Evolutionary conservation across 2,797 vertebrate species (phyloP).

Genomic region (Enteromius fasciolatus): DNA sequence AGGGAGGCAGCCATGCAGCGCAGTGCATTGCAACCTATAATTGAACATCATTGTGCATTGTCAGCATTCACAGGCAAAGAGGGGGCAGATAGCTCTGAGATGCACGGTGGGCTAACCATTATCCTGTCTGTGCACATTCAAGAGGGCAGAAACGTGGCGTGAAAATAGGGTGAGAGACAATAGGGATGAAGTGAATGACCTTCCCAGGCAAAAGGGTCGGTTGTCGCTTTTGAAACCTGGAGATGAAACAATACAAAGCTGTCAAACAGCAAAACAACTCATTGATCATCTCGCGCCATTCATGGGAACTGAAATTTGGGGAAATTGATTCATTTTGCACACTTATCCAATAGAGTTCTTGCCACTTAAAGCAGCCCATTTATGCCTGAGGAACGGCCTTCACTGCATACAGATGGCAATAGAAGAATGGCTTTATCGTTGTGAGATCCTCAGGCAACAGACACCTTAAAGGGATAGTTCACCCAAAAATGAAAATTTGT

Average conservation of each 20-base stretch:
- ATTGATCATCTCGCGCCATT: conserved; percentile 47
- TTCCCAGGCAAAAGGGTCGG: conserved; percentile 60
- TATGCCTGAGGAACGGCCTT: conserved; percentile 34
- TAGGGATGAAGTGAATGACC: conserved; percentile 51
- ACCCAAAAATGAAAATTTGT: no score
- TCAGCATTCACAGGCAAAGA: conserved; percentile 68
- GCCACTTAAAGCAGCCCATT: neutral
- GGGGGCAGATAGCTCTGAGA: conserved; percentile 60
- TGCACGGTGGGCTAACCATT: conserved; percentile 65
- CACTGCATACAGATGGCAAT: conserved; percentile 57
- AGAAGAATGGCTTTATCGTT: conserved; percentile 23
- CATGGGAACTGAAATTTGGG: conserved; percentile 28
- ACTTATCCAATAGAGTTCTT: neutral
- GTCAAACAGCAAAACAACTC: conserved; percentile 49
- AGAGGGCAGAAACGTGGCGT: conserved; percentile 59
- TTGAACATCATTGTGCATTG: conserved; percentile 66
- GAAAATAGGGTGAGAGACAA: conserved; percentile 68
- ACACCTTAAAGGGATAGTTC: conserved; percentile 9
- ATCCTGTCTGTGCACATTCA: conserved; percentile 65
- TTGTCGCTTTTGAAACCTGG: conserved; percentile 60
- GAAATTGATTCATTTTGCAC: conserved; percentile 30
- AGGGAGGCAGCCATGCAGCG: conserved; percentile 67
- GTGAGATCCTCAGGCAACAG: conserved; percentile 23
- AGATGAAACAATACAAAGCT: conserved; percentile 48
- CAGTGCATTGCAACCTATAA: conserved; percentile 64